These are phyloP conservation scores for Cerceris rybyensis DNA, from an alignment of 2,888 invertebrate genomes.

Conservation along the genomic window DNA sequence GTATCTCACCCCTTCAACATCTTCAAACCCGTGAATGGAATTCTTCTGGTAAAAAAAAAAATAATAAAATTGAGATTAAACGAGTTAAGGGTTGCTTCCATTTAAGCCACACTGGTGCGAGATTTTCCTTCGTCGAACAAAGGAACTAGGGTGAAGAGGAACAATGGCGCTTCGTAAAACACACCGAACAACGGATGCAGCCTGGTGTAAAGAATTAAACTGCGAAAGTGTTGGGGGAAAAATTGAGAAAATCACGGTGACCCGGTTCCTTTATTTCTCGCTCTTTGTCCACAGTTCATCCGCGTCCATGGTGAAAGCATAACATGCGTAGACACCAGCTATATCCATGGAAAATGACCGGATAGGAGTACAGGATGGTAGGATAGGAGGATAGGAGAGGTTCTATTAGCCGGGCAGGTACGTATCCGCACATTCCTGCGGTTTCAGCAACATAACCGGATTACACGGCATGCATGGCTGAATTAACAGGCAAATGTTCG, in stretches of 20 bases:
- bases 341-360: constrained; percentile 3
- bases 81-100: constrained; percentile 4
- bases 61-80: background rate
- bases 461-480: constrained; percentile 64
- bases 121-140: background rate
- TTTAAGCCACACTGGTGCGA: background rate
- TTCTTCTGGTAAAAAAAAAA: no score
- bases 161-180: constrained; percentile 12
- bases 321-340: constrained; percentile 5
- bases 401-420: constrained; percentile 59
- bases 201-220: constrained; percentile 34
- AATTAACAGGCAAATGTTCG: constrained; percentile 67
- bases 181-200: constrained; percentile 5
- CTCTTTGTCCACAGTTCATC: constrained; percentile 36
- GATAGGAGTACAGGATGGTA: background rate
- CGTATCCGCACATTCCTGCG: constrained; percentile 66
- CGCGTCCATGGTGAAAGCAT: constrained; percentile 19
- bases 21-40: no score
- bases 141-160: background rate
- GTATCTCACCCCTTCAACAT: no score
- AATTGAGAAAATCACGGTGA: constrained; percentile 44
- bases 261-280: constrained; percentile 47
- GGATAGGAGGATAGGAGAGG: constrained; percentile 35
- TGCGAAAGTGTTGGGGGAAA: constrained; percentile 30
- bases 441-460: constrained; percentile 63